Conservation (phyloP, 2,888 invertebrate genomes). For the Drosophila prolongata region DNA sequence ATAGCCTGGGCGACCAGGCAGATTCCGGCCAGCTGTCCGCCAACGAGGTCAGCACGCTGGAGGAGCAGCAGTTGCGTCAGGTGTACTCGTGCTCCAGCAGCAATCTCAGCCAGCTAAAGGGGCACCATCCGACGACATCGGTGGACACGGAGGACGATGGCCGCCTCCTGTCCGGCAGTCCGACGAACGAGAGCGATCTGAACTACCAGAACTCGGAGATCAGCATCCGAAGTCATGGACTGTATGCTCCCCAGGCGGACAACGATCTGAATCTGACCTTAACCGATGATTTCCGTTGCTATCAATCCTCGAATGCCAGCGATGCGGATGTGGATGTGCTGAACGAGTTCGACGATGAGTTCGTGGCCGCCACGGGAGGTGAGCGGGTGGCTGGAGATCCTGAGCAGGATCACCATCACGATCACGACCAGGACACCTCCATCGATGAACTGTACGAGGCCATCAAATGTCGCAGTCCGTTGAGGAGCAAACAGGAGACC, state of each 20-base stretch:
- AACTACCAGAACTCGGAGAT: conserved; percentile 89
- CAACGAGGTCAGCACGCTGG: conserved; percentile 34
- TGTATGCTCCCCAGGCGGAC: conserved; percentile 87
- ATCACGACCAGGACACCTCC: conserved; percentile 68
- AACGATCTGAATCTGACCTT: conserved; percentile 85
- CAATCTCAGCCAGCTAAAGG: conserved; percentile 52
- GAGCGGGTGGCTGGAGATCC: conserved; percentile 63
- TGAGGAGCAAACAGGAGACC: conserved; percentile 39
- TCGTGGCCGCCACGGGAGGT: conserved; percentile 44
- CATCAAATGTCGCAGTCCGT: conserved; percentile 84
- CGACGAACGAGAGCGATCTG: conserved; percentile 87
- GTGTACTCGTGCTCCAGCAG: conserved; percentile 63
- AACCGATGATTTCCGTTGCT: conserved; percentile 84
- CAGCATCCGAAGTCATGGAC: conserved; percentile 87
- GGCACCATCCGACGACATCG: conserved; percentile 1
- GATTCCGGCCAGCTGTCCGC: conserved; percentile 10
- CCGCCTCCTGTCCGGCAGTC: conserved; percentile 79
- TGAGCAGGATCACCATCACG: conserved; percentile 55
- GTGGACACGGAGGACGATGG: conserved; percentile 37
- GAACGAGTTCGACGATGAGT: conserved; percentile 83
- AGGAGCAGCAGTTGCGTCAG: conserved; percentile 54
- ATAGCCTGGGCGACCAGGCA: neutral
- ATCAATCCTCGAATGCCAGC: conserved; percentile 84
- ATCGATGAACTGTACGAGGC: conserved; percentile 90
- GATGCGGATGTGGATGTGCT: conserved; percentile 81